These are phyloP conservation scores for Nothoprocta pentlandii DNA, from an alignment of 2,113 vertebrate genomes.

Conservation along the genomic window DNA sequence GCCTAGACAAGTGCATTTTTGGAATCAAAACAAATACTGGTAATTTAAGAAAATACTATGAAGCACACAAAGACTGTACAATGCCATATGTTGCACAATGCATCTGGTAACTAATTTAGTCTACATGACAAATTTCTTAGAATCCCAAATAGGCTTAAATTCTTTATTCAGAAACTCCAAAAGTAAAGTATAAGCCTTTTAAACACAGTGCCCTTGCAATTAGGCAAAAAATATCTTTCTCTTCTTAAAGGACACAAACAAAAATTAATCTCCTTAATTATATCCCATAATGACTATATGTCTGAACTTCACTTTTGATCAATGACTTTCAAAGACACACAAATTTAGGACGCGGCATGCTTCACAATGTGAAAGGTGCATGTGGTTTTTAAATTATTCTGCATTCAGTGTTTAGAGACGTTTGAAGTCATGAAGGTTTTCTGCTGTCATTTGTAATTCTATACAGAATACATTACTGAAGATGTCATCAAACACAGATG, in stretches of 20 bases:
- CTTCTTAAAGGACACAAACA: conserved; percentile 9
- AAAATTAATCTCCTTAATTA: conserved; percentile 42
- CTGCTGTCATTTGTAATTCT: conserved; percentile 11
- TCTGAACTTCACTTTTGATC: conserved; percentile 35
- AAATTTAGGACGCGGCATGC: neutral
- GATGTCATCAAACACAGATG: conserved; percentile 26
- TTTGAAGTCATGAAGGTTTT: conserved; percentile 40
- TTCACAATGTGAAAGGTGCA: conserved; percentile 14
- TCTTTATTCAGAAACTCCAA: conserved; percentile 34
- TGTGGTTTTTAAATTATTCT: conserved; percentile 23
- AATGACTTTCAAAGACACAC: conserved; percentile 9
- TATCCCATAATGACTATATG: neutral
- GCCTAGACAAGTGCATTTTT: conserved; percentile 44
- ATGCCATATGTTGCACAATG: conserved; percentile 59
- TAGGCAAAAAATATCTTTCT: neutral
- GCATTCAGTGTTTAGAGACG: neutral
- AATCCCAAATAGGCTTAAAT: conserved; percentile 19
- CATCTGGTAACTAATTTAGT: conserved; percentile 38
- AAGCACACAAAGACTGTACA: conserved; percentile 53
- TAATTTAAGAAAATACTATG: conserved; percentile 65
- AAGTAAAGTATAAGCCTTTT: conserved; percentile 23
- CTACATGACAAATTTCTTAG: conserved; percentile 20
- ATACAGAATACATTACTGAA: conserved; percentile 25
- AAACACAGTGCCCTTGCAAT: neutral
- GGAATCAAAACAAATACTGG: conserved; percentile 65